Conservation (phyloP, 2,797 vertebrate species). For the Notoglanidium macrostoma region DNA sequence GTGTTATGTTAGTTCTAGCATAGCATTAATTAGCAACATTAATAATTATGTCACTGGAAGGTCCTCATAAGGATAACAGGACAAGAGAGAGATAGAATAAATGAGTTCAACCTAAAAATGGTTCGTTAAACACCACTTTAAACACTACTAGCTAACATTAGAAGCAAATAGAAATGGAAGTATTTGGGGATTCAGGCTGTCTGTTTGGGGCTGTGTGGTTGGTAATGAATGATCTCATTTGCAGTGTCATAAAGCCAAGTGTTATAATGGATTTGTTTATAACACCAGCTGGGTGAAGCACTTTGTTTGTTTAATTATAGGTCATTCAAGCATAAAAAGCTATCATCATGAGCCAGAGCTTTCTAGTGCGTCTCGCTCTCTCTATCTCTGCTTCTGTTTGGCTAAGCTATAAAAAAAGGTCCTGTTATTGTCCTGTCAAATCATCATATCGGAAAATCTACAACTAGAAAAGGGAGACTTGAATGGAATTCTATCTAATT, state of each 20-base stretch:
- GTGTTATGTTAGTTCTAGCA: neutral
- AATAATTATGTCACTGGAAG: neutral
- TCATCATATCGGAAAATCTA: neutral
- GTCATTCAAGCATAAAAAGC: conserved; percentile 40
- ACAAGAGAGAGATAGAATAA: conserved; percentile 3
- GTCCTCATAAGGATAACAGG: neutral
- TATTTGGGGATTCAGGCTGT: conserved; percentile 1
- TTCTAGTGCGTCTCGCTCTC: neutral
- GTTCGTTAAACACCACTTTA: neutral
- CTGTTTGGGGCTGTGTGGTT: conserved; percentile 13
- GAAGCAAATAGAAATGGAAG: neutral
- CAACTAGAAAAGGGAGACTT: neutral
- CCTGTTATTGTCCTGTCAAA: conserved; percentile 3
- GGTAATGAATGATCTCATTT: conserved; percentile 34
- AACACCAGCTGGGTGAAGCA: conserved; percentile 45
- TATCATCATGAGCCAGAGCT: neutral
- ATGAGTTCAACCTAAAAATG: neutral
- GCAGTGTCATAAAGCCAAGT: conserved; percentile 33
- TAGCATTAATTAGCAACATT: neutral
- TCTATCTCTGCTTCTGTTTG: conserved; percentile 11
- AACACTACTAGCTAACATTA: neutral
- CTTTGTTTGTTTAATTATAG: conserved; percentile 46
- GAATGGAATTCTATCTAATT: neutral
- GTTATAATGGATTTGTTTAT: conserved; percentile 56
- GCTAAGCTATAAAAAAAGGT: neutral